Conservation (phyloP, 2,113 vertebrate genomes). For the Riparia riparia region DNA sequence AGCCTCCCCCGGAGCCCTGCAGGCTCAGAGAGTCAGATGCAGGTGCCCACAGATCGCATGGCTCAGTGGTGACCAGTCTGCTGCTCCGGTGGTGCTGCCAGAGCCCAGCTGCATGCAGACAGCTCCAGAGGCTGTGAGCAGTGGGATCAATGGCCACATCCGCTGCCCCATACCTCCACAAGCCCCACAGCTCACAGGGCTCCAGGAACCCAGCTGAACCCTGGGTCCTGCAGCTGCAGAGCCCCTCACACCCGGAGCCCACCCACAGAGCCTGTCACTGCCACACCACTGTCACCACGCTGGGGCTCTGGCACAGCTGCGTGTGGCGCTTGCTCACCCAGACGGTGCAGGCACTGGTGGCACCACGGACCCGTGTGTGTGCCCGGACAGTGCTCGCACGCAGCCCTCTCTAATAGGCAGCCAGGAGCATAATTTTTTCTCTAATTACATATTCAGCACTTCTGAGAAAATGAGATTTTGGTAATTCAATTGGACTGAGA, state of each 20-base stretch:
- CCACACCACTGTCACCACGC: accelerated
- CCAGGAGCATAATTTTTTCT: constrained; percentile 79
- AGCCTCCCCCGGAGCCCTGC: background rate
- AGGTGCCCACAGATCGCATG: accelerated
- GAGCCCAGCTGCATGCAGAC: accelerated
- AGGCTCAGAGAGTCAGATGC: accelerated
- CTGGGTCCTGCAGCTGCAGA: background rate
- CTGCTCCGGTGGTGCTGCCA: background rate
- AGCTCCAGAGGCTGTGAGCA: accelerated
- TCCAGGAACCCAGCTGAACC: background rate
- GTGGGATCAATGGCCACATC: accelerated
- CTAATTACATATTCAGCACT: constrained; percentile 92
- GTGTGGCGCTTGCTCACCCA: accelerated
- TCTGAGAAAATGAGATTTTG: constrained; percentile 93
- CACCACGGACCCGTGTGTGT: background rate
- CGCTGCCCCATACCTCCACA: accelerated
- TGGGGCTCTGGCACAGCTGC: background rate
- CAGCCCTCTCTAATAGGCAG: constrained; percentile 78
- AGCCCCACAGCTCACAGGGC: background rate
- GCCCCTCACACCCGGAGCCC: background rate
- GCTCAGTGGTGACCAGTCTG: background rate
- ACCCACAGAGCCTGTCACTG: background rate
- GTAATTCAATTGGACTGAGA: constrained; percentile 92
- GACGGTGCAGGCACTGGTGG: accelerated
- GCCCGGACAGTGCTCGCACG: constrained; percentile 11